Percentiles rank a stretch among this genome's conserved stretches.
Conservation (phyloP, 2,888 invertebrate genomes). For the Seira ritae region DNA sequence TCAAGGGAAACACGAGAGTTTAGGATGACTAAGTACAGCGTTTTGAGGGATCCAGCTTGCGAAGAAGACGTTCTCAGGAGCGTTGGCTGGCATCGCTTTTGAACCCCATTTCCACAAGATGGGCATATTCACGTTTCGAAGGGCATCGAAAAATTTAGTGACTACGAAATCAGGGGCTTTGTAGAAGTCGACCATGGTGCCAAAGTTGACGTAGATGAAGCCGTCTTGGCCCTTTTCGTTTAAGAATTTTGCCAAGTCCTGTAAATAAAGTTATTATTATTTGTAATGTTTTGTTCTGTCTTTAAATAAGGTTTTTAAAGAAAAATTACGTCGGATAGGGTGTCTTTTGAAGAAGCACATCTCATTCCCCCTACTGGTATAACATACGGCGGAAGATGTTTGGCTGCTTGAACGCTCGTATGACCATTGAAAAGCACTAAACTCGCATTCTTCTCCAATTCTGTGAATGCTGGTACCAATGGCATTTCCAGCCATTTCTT, state of each 20-base stretch:
- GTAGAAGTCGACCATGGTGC: slow-evolving; percentile 67
- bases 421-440: slow-evolving; percentile 58
- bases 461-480: slow-evolving; percentile 45
- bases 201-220: slow-evolving; percentile 71
- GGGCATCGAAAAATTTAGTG: slow-evolving; percentile 66
- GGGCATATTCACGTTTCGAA: slow-evolving; percentile 59
- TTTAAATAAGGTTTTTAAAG: not conserved
- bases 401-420: slow-evolving; percentile 49
- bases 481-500: slow-evolving; percentile 59
- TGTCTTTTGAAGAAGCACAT: slow-evolving; percentile 41
- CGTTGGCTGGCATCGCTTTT: slow-evolving; percentile 53
- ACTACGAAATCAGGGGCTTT: slow-evolving; percentile 61
- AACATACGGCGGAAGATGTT: slow-evolving; percentile 55
- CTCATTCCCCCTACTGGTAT: slow-evolving; percentile 59
- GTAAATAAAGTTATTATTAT: too few species aligned
- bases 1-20: slow-evolving; percentile 58
- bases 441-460: slow-evolving; percentile 59
- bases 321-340: slow-evolving; percentile 43
- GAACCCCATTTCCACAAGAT: slow-evolving; percentile 67
- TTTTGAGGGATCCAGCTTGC: slow-evolving; percentile 53
- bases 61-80: slow-evolving; percentile 53
- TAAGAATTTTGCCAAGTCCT: slow-evolving; percentile 69
- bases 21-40: slow-evolving; percentile 27
- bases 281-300: slow-evolving; percentile 1
- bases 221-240: slow-evolving; percentile 61